Percentiles rank a stretch among this genome's conserved stretches.
These are phyloP conservation scores for Metaphire vulgaris DNA, from an alignment of 1,140 invertebrate genomes.

Conservation along the genomic window DNA sequence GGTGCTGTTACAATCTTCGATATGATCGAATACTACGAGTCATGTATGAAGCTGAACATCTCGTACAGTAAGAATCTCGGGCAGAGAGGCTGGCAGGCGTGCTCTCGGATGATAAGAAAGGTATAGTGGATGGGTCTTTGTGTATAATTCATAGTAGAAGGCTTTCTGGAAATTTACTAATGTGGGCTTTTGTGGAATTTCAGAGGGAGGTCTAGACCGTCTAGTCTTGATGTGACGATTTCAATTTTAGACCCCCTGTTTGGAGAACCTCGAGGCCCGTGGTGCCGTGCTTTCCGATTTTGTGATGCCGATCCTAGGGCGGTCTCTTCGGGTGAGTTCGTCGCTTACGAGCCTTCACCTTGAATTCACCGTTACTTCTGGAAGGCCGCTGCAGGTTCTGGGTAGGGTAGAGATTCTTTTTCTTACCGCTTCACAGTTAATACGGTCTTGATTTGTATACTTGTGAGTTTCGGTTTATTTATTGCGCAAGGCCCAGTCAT, in stretches of 20 bases:
- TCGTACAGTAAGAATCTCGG: constrained; percentile 67
- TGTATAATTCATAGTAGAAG: no score
- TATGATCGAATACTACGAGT: constrained; percentile 87
- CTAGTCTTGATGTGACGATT: no score
- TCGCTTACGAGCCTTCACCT: constrained; percentile 66
- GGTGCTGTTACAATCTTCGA: constrained; percentile 70
- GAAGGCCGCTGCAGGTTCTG: constrained; percentile 61
- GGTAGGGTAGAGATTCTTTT: no score
- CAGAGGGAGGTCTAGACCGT: no score
- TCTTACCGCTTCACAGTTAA: no score
- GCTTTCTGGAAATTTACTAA: no score
- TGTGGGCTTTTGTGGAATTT: no score
- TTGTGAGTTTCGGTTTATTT: no score
- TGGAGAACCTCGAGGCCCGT: constrained; percentile 64
- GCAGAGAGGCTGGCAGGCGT: constrained; percentile 71
- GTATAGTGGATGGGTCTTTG: no score
- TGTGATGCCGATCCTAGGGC: constrained; percentile 63
- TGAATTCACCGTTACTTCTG: constrained; percentile 65
- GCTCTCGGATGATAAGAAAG: constrained; percentile 70
- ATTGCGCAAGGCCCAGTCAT: no score
- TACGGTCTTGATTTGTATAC: no score
- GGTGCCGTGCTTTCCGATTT: constrained; percentile 63
- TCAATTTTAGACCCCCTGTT: constrained; percentile 63
- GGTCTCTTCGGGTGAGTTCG: constrained; percentile 62
- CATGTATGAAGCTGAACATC: constrained; percentile 68